Conservation (phyloP, 2,113 vertebrate genomes). For the Sander lucioperca region DNA sequence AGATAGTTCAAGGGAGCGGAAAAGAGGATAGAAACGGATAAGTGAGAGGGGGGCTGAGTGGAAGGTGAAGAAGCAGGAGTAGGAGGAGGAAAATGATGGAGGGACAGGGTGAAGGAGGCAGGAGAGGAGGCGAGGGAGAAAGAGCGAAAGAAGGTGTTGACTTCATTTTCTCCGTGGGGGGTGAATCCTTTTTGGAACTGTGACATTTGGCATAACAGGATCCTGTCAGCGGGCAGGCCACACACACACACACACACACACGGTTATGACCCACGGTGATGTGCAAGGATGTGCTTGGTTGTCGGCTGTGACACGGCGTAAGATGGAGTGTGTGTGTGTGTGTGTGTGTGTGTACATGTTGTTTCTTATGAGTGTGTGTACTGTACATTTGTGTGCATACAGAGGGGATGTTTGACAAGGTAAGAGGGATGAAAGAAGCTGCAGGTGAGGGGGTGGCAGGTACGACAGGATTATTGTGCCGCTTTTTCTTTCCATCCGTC, state of each 20-base stretch:
- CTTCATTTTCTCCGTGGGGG: constrained; percentile 73
- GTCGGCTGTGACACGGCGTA: not conserved
- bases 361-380: not conserved
- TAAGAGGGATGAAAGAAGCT: constrained; percentile 41
- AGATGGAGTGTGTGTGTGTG: not conserved
- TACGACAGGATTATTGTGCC: constrained; percentile 30
- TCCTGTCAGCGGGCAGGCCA: constrained; percentile 65
- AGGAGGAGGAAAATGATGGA: constrained; percentile 47
- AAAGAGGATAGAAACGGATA: constrained; percentile 77
- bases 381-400: not conserved
- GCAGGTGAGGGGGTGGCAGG: constrained; percentile 33
- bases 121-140: constrained; percentile 30
- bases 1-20: constrained; percentile 72
- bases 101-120: constrained; percentile 52
- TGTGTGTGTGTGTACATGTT: not conserved
- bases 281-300: not conserved
- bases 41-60: constrained; percentile 46
- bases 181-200: constrained; percentile 76
- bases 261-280: constrained; percentile 41
- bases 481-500: constrained; percentile 31
- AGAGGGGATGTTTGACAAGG: constrained; percentile 26
- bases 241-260: constrained; percentile 17
- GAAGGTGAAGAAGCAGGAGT: constrained; percentile 29
- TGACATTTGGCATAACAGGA: constrained; percentile 80
- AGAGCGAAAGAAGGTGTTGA: constrained; percentile 62